A percentile compares a stretch with the other conserved stretches of the same genome.
Evolutionary conservation across 92 coral and sea anemone genomes (phyloP).

Genomic region (Desmophyllum pertusum): DNA sequence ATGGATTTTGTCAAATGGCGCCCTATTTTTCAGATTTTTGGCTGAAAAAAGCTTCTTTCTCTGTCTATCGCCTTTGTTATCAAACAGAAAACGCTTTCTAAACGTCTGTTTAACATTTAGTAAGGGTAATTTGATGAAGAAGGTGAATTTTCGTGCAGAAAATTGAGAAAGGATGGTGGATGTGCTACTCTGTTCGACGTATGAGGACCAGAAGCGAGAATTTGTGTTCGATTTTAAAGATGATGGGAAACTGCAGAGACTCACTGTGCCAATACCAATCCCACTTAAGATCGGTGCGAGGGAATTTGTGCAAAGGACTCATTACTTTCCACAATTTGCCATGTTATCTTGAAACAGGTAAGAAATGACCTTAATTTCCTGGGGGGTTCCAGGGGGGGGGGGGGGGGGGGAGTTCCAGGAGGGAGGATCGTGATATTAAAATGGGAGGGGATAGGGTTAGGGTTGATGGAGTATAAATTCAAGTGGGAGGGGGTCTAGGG

Average conservation of each 20-base stretch:
- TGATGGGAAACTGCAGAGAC: slow-evolving; percentile 62
- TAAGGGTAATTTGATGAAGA: not conserved
- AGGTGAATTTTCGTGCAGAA: not conserved
- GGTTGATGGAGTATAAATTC: too few relatives aligned
- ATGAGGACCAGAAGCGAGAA: slow-evolving; percentile 64
- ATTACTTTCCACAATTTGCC: slow-evolving; percentile 84
- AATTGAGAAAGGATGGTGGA: slow-evolving; percentile 63
- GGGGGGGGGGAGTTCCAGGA: not conserved
- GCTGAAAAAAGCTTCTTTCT: not conserved
- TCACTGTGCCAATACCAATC: slow-evolving; percentile 75
- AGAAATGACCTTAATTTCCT: not conserved
- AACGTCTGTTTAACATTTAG: not conserved
- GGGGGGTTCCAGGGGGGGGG: not conserved
- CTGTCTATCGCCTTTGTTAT: too few relatives aligned
- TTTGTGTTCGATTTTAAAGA: slow-evolving; percentile 78
- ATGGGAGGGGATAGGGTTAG: not conserved
- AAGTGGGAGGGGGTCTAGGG: too few relatives aligned
- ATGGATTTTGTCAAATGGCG: too few relatives aligned
- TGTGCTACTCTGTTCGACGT: slow-evolving; percentile 62
- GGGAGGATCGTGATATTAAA: not conserved
- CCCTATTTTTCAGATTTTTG: not conserved
- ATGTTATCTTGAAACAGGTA: slow-evolving; percentile 89
- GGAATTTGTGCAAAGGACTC: slow-evolving; percentile 89
- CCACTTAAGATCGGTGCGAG: slow-evolving; percentile 74
- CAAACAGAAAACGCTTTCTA: not conserved